phyloP scores from a whole-genome alignment of 2,888 invertebrate species.

The Myopa tessellatipennis region DNA sequence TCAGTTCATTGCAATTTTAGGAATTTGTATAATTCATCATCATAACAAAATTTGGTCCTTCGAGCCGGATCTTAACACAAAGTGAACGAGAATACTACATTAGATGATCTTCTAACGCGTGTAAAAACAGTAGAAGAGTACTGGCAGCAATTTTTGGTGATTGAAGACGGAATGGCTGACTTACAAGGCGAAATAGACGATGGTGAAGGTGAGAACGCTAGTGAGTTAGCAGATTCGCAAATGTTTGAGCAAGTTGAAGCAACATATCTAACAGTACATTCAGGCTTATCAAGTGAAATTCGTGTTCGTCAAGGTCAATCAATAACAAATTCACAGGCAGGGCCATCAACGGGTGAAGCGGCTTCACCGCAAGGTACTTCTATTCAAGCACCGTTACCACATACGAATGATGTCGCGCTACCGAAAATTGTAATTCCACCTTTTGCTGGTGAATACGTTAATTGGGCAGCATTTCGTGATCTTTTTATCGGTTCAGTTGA shows the following conservation, averaged over 20 bases:
- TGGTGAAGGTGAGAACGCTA: background rate
- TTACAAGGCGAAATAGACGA: background rate
- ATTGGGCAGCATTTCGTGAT: background rate
- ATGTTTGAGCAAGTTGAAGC: conserved; percentile 13
- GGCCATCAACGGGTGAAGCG: background rate
- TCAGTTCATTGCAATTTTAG: too few relatives aligned
- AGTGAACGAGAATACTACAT: background rate
- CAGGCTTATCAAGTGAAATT: background rate
- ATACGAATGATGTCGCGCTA: background rate
- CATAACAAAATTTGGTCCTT: too few relatives aligned
- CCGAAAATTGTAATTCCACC: conserved; percentile 19
- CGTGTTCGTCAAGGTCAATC: background rate
- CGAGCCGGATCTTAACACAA: too few relatives aligned
- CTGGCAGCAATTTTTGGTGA: conserved; percentile 13
- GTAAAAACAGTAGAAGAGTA: conserved; percentile 21
- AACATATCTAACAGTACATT: conserved; percentile 10
- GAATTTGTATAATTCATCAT: too few relatives aligned
- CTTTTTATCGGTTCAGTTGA: too few relatives aligned
- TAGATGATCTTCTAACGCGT: conserved; percentile 5
- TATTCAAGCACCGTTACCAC: background rate
- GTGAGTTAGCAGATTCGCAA: background rate
- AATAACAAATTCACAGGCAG: background rate
- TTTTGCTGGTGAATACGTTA: conserved; percentile 28
- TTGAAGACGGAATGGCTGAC: conserved; percentile 13
- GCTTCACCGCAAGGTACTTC: background rate